These are phyloP conservation scores for Micromussa lordhowensis DNA, from an alignment of 92 coral and sea anemone genomes.

Conservation along the genomic window DNA sequence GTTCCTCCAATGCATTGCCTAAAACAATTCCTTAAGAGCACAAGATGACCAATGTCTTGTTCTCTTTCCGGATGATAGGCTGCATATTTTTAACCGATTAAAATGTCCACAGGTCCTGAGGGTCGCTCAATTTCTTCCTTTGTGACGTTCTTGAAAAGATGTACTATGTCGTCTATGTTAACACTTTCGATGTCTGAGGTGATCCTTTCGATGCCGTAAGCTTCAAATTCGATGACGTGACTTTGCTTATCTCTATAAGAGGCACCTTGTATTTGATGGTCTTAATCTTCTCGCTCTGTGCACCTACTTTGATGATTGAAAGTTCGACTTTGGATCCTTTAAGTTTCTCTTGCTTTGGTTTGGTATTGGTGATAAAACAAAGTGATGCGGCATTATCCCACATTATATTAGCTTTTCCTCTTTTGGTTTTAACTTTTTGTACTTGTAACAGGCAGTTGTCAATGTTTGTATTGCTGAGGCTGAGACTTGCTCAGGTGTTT, in stretches of 20 bases:
- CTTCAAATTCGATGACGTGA: conserved; percentile 48
- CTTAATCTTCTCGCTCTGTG: conserved; percentile 47
- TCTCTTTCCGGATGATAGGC: conserved; percentile 68
- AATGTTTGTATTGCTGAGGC: conserved; percentile 15
- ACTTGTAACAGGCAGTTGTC: conserved; percentile 55
- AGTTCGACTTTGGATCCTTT: conserved; percentile 52
- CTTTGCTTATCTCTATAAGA: conserved; percentile 62
- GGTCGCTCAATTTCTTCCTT: conserved; percentile 66
- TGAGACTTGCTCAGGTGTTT: conserved; percentile 26
- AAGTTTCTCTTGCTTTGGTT: conserved; percentile 54
- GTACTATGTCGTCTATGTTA: conserved; percentile 48
- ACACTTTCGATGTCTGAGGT: conserved; percentile 64
- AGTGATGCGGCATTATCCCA: conserved; percentile 69
- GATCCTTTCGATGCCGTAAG: conserved; percentile 57
- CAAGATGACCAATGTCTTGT: conserved; percentile 60
- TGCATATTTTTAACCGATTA: conserved; percentile 79
- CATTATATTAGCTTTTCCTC: conserved; percentile 56
- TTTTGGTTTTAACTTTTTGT: conserved; percentile 46
- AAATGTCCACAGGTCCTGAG: conserved; percentile 65
- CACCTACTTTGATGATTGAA: conserved; percentile 62
- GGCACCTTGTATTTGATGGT: conserved; percentile 64
- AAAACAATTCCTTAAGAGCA: conserved; percentile 66
- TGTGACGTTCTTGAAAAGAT: conserved; percentile 54
- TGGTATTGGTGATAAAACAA: conserved; percentile 57
- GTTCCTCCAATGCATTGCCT: conserved; percentile 62